Percentiles rank a stretch among this genome's conserved stretches.
Evolutionary conservation across 2,888 invertebrate species (phyloP).

Genomic region (Oscheius sp.): DNA sequence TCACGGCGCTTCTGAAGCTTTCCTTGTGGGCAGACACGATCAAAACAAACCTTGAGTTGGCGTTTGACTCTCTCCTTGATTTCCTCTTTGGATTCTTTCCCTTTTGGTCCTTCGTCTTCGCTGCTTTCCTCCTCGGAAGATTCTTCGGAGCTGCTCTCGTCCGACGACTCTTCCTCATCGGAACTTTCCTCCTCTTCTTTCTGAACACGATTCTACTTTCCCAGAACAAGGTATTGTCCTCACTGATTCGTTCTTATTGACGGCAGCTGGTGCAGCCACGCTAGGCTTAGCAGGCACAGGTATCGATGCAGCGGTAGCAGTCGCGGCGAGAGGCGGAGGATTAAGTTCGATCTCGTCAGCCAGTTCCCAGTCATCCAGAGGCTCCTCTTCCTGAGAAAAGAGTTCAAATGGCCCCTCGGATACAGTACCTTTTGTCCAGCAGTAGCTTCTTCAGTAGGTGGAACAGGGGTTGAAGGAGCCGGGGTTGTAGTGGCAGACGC

Average conservation of each 20-base stretch:
- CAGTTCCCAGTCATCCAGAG: constrained; percentile 72
- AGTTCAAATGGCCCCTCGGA: neutral
- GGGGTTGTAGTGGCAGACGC: constrained; percentile 17
- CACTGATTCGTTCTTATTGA: constrained; percentile 3
- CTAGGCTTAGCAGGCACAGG: neutral
- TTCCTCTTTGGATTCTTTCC: constrained; percentile 82
- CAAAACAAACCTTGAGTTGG: constrained; percentile 80
- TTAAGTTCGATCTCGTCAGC: constrained; percentile 75
- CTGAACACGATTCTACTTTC: neutral
- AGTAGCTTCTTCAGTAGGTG: constrained; percentile 25
- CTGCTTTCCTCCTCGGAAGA: constrained; percentile 76
- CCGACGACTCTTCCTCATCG: constrained; percentile 45
- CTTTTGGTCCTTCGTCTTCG: constrained; percentile 71
- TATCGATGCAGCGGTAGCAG: constrained; percentile 15
- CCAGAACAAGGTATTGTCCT: neutral
- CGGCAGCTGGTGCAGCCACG: neutral
- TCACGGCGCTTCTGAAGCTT: constrained; percentile 79
- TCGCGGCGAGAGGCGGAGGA: neutral
- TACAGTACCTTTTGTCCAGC: constrained; percentile 26
- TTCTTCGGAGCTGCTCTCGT: constrained; percentile 73
- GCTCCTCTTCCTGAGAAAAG: constrained; percentile 51
- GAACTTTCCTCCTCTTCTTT: constrained; percentile 33
- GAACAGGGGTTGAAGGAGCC: constrained; percentile 32
- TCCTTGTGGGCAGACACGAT: neutral
- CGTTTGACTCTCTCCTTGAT: constrained; percentile 82